Evolutionary conservation across 2,797 vertebrate species (phyloP).

Genomic region (Smutsia gigantea): DNA sequence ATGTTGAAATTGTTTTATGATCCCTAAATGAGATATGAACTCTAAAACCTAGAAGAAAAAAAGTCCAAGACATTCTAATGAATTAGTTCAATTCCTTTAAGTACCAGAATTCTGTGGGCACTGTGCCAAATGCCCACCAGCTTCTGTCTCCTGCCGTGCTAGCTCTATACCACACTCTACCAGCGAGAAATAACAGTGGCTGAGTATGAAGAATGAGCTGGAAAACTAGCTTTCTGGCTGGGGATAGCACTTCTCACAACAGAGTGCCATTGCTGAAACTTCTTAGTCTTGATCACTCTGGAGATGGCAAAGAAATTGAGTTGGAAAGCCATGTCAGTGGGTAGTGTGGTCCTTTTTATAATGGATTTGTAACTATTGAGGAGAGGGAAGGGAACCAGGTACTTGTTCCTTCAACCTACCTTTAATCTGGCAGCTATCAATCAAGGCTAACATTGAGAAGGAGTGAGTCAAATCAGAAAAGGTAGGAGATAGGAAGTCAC

Average conservation of each 20-base stretch:
- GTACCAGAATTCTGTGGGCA: background rate
- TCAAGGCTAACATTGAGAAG: background rate
- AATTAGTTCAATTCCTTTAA: background rate
- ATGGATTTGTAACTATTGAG: background rate
- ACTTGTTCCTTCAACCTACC: background rate
- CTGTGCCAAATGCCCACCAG: background rate
- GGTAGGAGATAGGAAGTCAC: background rate
- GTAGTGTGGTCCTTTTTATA: background rate
- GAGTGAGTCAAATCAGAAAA: background rate
- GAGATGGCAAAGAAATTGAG: background rate
- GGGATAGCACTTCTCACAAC: background rate
- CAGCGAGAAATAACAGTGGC: background rate
- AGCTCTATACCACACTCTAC: background rate
- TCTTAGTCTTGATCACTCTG: background rate
- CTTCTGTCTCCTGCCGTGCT: background rate
- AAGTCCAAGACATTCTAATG: conserved; percentile 72
- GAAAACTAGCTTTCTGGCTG: background rate
- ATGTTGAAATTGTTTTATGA: conserved; percentile 77
- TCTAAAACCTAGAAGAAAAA: conserved; percentile 75
- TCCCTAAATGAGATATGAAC: conserved; percentile 77
- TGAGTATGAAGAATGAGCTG: background rate
- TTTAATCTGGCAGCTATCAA: background rate
- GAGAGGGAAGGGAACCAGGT: background rate
- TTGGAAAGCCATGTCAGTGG: background rate
- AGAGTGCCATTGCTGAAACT: background rate